Evolutionary conservation across 2,797 vertebrate species (phyloP), one percentile per base, ranked within the genome.

Genomic region (Lophotriccus pileatus): DNA sequence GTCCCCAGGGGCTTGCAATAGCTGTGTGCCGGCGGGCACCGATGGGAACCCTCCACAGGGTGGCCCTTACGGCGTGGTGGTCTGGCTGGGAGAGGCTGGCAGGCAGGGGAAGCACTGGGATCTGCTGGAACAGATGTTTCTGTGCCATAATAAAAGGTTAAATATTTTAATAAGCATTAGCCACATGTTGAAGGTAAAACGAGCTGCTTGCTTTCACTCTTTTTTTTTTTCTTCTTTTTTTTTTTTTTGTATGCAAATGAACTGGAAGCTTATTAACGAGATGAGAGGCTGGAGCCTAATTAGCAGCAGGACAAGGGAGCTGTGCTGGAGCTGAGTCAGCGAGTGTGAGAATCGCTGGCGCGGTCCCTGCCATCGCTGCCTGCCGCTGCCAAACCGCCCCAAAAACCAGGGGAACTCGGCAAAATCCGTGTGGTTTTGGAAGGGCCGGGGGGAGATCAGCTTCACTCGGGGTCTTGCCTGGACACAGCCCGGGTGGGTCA

Each of bases 251-350:
- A 97, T 97, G 97, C 79, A 97, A 96, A 98, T 97, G 94, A 95
- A 88, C 90, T 97, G 96, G 95, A 97, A 97, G 96, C 95, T 98
- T 97, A 97, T 98, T 98, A 98, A 97, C 95, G 94, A 97, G 97
- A 95, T 68, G 86, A 97, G 97, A 97, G 94, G 91, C 96, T 96
- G 92, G 92, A 97, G 96, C 91, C 96, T 98, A 98, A 98, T 98
- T 98, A 98, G 97, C 97, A 96, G 87, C 68, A 95, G 94, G 94
- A 84, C 55, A 10, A 69, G 80, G 86, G 95, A 97, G 95, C 93
- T 19, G 62, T 19, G 17, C 89, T 95, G 95, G 91, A 94, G 97
- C 97, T 98, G 96, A 97, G 91, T 98, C 98, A 98, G 97, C 97
- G 86, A 97, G 96, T 32, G 83, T 77, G 93, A 90, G 97, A 97